Evolutionary conservation across 2,888 invertebrate species (phyloP).

Genomic region (Lottia gigantea): DNA sequence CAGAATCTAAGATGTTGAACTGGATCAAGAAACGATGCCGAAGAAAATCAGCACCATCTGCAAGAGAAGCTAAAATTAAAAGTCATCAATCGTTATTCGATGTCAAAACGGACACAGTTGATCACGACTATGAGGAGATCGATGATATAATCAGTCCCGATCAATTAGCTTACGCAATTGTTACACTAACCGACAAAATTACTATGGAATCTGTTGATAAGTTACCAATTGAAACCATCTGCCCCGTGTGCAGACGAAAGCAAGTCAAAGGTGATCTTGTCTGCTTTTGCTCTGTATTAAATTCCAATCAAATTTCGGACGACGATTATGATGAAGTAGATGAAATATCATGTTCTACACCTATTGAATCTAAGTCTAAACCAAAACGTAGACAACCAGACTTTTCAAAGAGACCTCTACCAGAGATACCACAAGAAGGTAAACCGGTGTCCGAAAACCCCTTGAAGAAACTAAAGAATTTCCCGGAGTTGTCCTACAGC

Average conservation of each 20-base stretch:
- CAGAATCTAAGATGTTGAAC: background rate
- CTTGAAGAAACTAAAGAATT: background rate
- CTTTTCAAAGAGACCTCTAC: background rate
- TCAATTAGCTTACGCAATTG: background rate
- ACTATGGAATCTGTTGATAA: background rate
- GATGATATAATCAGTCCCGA: background rate
- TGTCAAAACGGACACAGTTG: background rate
- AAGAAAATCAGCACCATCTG: background rate
- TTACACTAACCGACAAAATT: background rate
- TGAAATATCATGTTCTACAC: background rate
- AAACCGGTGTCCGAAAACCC: background rate
- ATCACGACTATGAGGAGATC: slow-evolving; percentile 1
- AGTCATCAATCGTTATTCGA: background rate
- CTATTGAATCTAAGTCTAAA: background rate
- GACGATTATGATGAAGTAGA: background rate
- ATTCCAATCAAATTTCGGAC: background rate
- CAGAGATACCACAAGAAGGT: background rate
- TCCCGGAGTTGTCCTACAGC: background rate
- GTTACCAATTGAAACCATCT: background rate
- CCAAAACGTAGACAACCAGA: background rate
- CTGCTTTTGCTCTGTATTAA: background rate
- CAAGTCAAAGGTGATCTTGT: background rate
- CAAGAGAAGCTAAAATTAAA: background rate
- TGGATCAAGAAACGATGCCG: slow-evolving; percentile 9
- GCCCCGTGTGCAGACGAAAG: background rate